Conservation (phyloP, 2,113 vertebrate genomes). For the Pyrgilauda ruficollis region DNA sequence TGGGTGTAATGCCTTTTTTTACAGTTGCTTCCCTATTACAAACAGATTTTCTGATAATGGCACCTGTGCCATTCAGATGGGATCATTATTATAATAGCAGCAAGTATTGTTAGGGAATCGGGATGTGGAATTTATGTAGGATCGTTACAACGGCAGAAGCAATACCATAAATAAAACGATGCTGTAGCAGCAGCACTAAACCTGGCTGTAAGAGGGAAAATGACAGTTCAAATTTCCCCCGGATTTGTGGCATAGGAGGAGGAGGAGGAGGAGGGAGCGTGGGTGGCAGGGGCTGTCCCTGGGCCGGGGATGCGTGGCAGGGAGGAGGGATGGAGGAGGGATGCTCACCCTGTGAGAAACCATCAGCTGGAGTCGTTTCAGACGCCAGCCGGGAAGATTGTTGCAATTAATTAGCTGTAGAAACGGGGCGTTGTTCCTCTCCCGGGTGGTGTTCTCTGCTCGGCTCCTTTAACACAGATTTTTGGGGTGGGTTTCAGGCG, state of each 20-base stretch:
- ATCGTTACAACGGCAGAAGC: not conserved
- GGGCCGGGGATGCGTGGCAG: not conserved
- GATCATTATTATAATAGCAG: conserved; percentile 55
- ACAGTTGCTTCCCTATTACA: conserved; percentile 28
- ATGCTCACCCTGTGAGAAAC: not conserved
- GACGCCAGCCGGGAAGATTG: not conserved
- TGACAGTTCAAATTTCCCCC: not conserved
- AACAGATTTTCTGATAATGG: conserved; percentile 60
- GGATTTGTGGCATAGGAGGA: not conserved
- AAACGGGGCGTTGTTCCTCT: not conserved
- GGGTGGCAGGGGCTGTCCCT: not conserved
- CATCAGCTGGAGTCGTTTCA: not conserved
- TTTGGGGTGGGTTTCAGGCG: not conserved
- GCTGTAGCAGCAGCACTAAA: not conserved
- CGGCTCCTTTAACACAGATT: rapidly evolving
- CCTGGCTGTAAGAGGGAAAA: not conserved
- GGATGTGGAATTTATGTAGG: conserved; percentile 14
- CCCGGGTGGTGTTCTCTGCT: not conserved
- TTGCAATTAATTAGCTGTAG: not conserved
- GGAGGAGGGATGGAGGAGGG: not conserved
- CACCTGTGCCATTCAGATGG: conserved; percentile 20
- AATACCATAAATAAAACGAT: conserved; percentile 6
- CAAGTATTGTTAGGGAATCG: not conserved
- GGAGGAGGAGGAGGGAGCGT: not conserved
- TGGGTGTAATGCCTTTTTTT: conserved; percentile 49